Evolutionary conservation across 1,140 invertebrate genomes (phyloP), one percentile per base, ranked within the genome.

Genomic region (Microplitis mediator): DNA sequence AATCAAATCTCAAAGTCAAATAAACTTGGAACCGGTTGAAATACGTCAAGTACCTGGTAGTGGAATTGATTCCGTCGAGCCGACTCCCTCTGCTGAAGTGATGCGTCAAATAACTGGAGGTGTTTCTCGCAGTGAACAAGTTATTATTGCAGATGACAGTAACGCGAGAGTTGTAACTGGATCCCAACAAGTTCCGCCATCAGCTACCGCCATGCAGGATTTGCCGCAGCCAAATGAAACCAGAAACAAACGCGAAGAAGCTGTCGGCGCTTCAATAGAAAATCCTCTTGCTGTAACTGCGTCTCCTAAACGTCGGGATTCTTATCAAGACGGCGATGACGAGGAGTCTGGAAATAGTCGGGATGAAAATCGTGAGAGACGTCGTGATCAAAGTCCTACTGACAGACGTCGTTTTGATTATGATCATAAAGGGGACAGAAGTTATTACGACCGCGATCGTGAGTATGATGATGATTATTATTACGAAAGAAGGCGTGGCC

Each of bases 391-490:
- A 3, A 86, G 85, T 72, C 79, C 82, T 9, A 69, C 68, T 0
- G 84, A 86, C 63, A 74, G 81, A 0, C 77, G 84, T 70, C 77
- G 83, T 34, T 84, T 80, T 61, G 85, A 85, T 45, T 86, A 85
- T 34, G 84, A 85, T 23, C 76, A 81, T 51, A 86, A 86, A 71
- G 69, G 69, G 0, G 54, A 68, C 61, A 11, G 56, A 56, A 56
- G n/a, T 72, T 63, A 65, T 79, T 82, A 68, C 16, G 85, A 86
- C 64, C 79, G 84, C 4, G 84, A 86, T 34, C 81, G 82, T 0
- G 84, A 86, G 31, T 86, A 81, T 50, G 84, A 87, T 3, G 86
- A 87, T 23, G 88, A 89, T 74, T 89, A 88, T 73, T 88, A 89
- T 79, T 87, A 88, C 60, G 84, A 85, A 62, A 81, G 83, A 58